Evolutionary conservation across 2,888 invertebrate species (phyloP).

Genomic region (Ormyrus pomaceus): DNA sequence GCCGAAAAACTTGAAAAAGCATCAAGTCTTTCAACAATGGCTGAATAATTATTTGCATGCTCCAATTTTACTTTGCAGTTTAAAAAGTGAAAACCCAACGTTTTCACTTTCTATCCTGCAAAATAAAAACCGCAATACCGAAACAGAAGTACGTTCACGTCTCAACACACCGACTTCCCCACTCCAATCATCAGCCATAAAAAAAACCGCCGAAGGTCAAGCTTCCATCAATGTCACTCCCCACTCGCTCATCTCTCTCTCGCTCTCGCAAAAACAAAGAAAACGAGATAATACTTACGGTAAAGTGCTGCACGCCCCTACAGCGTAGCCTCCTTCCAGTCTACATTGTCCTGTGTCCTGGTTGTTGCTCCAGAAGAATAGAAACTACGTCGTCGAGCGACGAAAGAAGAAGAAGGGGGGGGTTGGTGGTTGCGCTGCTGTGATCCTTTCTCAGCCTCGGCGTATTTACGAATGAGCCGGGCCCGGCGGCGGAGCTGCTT

Average conservation of each 20-base stretch:
- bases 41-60: too few species aligned
- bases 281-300: constrained; percentile 67
- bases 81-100: too few species aligned
- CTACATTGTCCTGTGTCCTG: constrained; percentile 70
- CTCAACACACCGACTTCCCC: not conserved
- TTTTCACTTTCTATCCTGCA: too few species aligned
- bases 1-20: too few species aligned
- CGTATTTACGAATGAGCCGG: constrained; percentile 71
- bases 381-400: constrained; percentile 62
- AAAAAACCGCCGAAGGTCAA: constrained; percentile 10
- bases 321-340: constrained; percentile 63
- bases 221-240: not conserved
- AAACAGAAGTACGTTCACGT: not conserved
- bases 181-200: constrained; percentile 8
- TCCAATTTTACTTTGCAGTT: too few species aligned
- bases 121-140: too few species aligned
- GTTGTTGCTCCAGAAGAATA: constrained; percentile 14
- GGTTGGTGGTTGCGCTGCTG: constrained; percentile 51
- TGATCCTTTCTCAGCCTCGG: constrained; percentile 62
- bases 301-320: constrained; percentile 72
- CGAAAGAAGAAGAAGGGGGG: constrained; percentile 59
- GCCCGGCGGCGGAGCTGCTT: constrained; percentile 62
- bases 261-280: not conserved
- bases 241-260: constrained; percentile 1
- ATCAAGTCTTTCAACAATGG: too few species aligned